Evolutionary conservation across 2,888 invertebrate species (phyloP).

Genomic region (Chironomus riparius): DNA sequence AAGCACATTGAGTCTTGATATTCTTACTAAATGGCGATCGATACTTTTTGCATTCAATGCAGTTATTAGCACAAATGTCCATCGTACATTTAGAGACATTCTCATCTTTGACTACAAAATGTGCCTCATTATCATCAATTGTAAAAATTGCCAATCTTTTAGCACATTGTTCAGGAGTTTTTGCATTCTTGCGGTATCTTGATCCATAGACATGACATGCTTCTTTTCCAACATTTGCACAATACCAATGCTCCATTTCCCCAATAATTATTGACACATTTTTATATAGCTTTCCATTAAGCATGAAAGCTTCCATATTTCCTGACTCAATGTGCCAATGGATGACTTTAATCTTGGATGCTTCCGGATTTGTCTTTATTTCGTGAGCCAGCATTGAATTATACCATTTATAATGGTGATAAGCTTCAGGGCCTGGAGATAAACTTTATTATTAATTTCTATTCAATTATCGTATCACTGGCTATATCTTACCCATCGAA

Average conservation of each 20-base stretch:
- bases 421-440: background rate
- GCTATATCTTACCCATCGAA: background rate
- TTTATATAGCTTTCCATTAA: slow-evolving; percentile 14
- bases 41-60: slow-evolving; percentile 20
- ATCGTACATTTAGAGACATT: background rate
- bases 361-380: background rate
- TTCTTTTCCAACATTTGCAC: background rate
- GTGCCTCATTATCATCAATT: slow-evolving; percentile 3
- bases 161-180: background rate
- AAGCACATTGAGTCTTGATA: background rate
- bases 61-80: slow-evolving; percentile 23
- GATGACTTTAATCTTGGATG: background rate
- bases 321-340: slow-evolving; percentile 28
- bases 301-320: slow-evolving; percentile 22
- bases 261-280: slow-evolving; percentile 27
- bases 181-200: background rate
- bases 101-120: background rate
- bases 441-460: background rate
- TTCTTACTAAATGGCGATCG: slow-evolving; percentile 16
- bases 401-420: slow-evolving; percentile 17
- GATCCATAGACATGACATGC: slow-evolving; percentile 1
- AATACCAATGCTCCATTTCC: slow-evolving; percentile 23
- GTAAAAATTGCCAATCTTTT: background rate
- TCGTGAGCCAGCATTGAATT: slow-evolving; percentile 17
- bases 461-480: background rate